These are phyloP conservation scores for Myripristis murdjan DNA, from an alignment of 2,797 vertebrate genomes.

Conservation along the genomic window DNA sequence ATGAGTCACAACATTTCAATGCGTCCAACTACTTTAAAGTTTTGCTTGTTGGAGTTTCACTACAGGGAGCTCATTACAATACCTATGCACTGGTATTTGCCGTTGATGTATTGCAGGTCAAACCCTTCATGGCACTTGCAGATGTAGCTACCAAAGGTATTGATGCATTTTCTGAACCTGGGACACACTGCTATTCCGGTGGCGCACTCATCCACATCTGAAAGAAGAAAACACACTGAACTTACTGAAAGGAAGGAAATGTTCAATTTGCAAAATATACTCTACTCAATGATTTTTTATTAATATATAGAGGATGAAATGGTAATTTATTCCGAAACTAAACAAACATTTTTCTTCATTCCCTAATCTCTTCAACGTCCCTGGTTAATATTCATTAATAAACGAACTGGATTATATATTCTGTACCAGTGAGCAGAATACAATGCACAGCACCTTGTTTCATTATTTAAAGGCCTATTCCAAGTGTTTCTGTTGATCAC, in stretches of 20 bases:
- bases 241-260: background rate
- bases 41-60: constrained; percentile 9
- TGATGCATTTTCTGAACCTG: constrained; percentile 93
- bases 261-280: constrained; percentile 2
- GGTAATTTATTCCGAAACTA: constrained; percentile 32
- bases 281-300: too few relatives aligned
- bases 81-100: constrained; percentile 97
- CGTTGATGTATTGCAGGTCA: constrained; percentile 93
- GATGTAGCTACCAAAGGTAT: constrained; percentile 98
- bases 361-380: constrained; percentile 30
- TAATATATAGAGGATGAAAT: background rate
- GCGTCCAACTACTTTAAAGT: constrained; percentile 16
- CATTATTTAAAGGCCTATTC: constrained; percentile 70
- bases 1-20: constrained; percentile 14
- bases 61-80: constrained; percentile 67
- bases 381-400: constrained; percentile 62
- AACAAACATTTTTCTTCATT: constrained; percentile 46
- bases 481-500: constrained; percentile 64
- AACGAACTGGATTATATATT: constrained; percentile 63
- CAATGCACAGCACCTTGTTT: constrained; percentile 50
- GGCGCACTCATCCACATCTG: constrained; percentile 96
- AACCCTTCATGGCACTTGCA: constrained; percentile 97
- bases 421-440: constrained; percentile 47
- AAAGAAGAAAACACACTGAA: constrained; percentile 14
- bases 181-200: constrained; percentile 91